These are phyloP conservation scores for Eupithecia insigniata DNA, from an alignment of 2,888 invertebrate genomes.

Conservation along the genomic window DNA sequence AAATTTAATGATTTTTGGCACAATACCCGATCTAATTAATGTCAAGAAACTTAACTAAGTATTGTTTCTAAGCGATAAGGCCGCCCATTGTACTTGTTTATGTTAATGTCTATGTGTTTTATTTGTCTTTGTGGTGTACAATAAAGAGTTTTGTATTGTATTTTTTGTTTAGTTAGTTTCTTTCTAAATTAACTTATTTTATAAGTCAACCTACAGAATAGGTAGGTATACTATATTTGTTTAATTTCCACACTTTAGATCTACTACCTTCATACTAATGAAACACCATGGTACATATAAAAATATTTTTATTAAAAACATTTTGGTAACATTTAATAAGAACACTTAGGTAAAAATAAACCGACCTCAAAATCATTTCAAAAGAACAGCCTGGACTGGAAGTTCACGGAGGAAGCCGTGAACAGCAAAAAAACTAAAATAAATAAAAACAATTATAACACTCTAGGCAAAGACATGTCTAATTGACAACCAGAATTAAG, in stretches of 20 bases:
- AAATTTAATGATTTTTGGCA: neutral
- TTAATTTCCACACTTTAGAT: no score
- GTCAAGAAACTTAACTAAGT: neutral
- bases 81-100: no score
- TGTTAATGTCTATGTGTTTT: no score
- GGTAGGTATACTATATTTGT: no score
- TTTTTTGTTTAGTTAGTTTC: no score
- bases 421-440: conserved; percentile 82
- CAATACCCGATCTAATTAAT: neutral
- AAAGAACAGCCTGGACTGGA: conserved; percentile 85
- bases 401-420: conserved; percentile 84
- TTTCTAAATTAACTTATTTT: neutral
- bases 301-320: conserved; percentile 86
- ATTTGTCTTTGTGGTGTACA: no score
- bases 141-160: no score
- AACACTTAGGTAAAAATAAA: conserved; percentile 86
- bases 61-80: no score
- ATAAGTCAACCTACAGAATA: no score
- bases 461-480: conserved; percentile 84
- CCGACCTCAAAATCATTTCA: conserved; percentile 85
- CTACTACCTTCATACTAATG: conserved; percentile 39
- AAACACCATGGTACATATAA: conserved; percentile 80
- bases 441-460: conserved; percentile 84
- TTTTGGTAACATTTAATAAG: conserved; percentile 86
- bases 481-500: conserved; percentile 86